Base-by-base conservation (phyloP, 2,888 invertebrate genomes). In the Acleris sparsana region DNA sequence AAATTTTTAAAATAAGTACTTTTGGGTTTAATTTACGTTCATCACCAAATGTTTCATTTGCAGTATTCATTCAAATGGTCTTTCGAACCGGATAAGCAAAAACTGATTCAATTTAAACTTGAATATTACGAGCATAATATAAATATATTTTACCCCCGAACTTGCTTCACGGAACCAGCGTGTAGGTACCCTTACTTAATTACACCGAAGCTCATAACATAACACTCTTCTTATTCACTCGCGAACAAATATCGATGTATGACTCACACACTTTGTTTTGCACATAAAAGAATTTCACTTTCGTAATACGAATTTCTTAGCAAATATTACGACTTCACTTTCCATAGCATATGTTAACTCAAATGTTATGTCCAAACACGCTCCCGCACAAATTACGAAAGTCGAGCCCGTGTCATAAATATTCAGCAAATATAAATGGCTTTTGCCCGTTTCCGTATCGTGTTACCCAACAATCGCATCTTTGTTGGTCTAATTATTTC, bases 391-490 rank as follows among this genome's bases (percentile, higher is more conserved):
- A 84, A 76, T 82, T 79, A 80, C 78, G 77, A 80, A 82, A 83
- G 78, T 82, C 77, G 77, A 75, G 73, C 80, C 72, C 75, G 74
- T 70, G 75, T 77, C 76, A 82, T 84, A 81, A 82, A 85, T 84
- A 86, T 86, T 81, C 82, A 84, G 73, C 68, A 53, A 64, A 67
- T 58, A 63, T 71, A 75, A 81, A 76, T 78, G 67, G 63, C 76
- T 77, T 79, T 77, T 73, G 70, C 60, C 55, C 20, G 55, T 73
- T 79, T 75, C 75, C 75, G 75, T 73, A 71, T 62, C 52, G 43
- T 2, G 65, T 76, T 73, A 56, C 75, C 73, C 62, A 69, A 48
- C 63, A 66, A 73, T 77, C 68, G 68, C 39, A 39, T 39, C 13
- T 53, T 53, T 5, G 16, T 13, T 17, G 29, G 5, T 17, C 46